Base-by-base conservation (phyloP, 1,140 invertebrate genomes). In the Drosophila erecta region DNA sequence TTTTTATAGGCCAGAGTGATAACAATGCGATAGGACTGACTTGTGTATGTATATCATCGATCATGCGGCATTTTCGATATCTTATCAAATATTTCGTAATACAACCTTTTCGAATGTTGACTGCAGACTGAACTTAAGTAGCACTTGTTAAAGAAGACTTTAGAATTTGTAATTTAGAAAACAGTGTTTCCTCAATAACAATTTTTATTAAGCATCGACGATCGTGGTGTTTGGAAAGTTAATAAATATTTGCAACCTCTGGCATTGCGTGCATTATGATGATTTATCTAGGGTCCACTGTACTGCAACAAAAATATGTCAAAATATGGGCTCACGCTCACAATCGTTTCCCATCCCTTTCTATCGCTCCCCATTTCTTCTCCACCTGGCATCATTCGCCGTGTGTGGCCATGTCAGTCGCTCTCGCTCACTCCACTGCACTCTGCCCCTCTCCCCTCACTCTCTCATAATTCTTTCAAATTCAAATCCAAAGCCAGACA, bases 391-490 rank as follows among this genome's bases (percentile, higher is more conserved):
- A 24, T 30, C 35, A 17, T n/a, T 20, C 78, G 35, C 33, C 22
- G 24, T 53, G 83, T 87, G 83, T 87, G 83, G 83, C 75, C 69
- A 79, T 76, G 83, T 81, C 79, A 76, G 70, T 47, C 53, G 15
- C 20, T 50, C 54, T 59, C 41, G 6, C 27, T 35, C 51, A 10
- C 55, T 43, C 33, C 20, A 30, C 30, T 30, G 8, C 30, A 7
- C 30, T 30, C 1, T 30, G 12, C 46, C 3, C 11, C n/a, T 24
- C 24, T 24, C 7, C 6, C 8, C 24, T 38, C 57, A 43, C 41
- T 35, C 65, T 72, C 72, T 54, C 74, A 66, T 61, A 49, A 70
- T 87, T 81, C 76, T 76, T 86, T 87, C 74, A 79, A 81, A 85
- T 77, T 56, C 72, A 71, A 78, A 79, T 61, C 17, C 57, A 80